These are phyloP conservation scores for Holothuria scabra DNA, from an alignment of 53 echinoderm and acorn worm species.

Conservation along the genomic window DNA sequence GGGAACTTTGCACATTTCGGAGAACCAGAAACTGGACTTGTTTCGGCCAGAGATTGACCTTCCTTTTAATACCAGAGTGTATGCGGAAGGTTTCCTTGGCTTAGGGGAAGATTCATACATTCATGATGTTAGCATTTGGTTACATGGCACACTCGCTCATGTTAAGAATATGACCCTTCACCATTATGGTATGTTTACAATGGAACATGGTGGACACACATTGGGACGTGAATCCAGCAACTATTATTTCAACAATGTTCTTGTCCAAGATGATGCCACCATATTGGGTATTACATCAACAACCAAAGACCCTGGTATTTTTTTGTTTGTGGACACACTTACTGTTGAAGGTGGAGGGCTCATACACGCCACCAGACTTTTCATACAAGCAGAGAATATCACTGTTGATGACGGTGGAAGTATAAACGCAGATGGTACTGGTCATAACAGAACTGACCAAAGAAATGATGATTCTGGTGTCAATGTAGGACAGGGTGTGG, in stretches of 20 bases:
- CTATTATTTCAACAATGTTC: conserved; percentile 69
- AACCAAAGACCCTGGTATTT: conserved; percentile 58
- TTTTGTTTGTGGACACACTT: conserved; percentile 58
- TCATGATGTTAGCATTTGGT: conserved; percentile 88
- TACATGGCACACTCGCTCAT: conserved; percentile 78
- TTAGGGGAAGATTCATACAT: conserved; percentile 80
- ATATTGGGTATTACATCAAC: conserved; percentile 74
- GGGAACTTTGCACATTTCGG: conserved; percentile 81
- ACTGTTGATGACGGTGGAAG: conserved; percentile 91
- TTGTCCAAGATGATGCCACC: conserved; percentile 68
- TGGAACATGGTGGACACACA: conserved; percentile 87
- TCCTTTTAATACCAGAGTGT: conserved; percentile 86
- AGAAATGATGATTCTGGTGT: conserved; percentile 52
- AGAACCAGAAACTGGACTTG: conserved; percentile 75
- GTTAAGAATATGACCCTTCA: conserved; percentile 72
- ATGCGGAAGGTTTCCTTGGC: conserved; percentile 81
- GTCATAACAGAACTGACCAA: conserved; percentile 67
- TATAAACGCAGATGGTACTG: conserved; percentile 66
- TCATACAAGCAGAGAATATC: conserved; percentile 65
- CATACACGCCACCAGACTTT: conserved; percentile 67
- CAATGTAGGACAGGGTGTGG: conserved; percentile 72
- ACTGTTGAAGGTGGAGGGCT: conserved; percentile 82
- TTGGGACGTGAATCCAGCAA: conserved; percentile 64
- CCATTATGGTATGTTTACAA: conserved; percentile 76
- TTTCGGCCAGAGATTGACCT: conserved; percentile 85